phyloP scores from a whole-genome alignment of 2,888 invertebrate genomes.

The Eupeodes latifasciatus region DNA sequence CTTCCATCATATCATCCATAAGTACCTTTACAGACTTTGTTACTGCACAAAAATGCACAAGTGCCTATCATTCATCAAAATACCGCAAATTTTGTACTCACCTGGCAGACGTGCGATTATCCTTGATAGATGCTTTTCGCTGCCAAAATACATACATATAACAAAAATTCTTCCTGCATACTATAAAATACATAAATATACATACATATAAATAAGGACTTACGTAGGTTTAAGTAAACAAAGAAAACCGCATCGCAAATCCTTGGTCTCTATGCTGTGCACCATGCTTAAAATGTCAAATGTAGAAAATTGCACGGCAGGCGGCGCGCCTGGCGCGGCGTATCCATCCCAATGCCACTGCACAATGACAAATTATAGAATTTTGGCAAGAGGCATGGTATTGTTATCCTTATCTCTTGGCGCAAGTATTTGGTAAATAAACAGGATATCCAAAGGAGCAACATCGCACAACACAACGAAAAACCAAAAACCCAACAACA shows the following conservation, averaged over 20 bases:
- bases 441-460: constrained; percentile 22
- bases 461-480: neutral
- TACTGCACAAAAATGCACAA: constrained; percentile 28
- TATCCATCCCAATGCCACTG: neutral
- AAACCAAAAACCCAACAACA: constrained; percentile 10
- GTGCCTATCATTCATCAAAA: constrained; percentile 63
- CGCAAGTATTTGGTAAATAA: constrained; percentile 69
- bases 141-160: constrained; percentile 39
- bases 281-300: constrained; percentile 64
- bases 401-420: constrained; percentile 63
- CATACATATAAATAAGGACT: too few relatives aligned
- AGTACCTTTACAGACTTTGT: neutral
- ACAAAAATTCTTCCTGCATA: neutral
- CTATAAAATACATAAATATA: neutral
- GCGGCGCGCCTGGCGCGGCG: neutral
- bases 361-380: constrained; percentile 72
- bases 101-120: constrained; percentile 47
- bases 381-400: constrained; percentile 60
- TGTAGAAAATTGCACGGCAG: constrained; percentile 50
- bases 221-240: neutral
- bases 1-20: neutral
- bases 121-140: constrained; percentile 36
- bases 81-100: constrained; percentile 60
- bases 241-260: constrained; percentile 55
- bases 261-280: constrained; percentile 26